phyloP scores from a whole-genome alignment of 2,113 vertebrate genomes.

The Sakesphorus luctuosus region DNA sequence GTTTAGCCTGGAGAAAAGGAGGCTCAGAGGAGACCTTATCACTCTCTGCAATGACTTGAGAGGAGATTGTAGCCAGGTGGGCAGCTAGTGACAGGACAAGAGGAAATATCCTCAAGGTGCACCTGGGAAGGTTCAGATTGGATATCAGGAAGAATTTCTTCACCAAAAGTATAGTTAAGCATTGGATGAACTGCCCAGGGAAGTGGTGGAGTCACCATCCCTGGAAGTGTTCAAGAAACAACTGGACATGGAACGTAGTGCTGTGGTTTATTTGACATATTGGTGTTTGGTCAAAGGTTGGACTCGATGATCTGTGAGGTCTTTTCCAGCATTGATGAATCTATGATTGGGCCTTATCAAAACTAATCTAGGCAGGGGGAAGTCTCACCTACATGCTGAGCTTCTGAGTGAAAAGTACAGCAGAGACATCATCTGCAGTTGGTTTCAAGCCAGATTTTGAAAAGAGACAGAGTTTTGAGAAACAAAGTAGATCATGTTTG shows the following conservation, averaged over 20 bases:
- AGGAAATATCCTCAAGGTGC: background rate
- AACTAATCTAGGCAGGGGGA: background rate
- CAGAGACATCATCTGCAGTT: background rate
- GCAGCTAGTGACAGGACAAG: background rate
- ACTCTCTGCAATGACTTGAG: background rate
- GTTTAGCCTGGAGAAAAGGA: background rate
- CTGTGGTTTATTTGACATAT: background rate
- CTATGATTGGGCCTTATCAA: background rate
- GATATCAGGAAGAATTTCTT: background rate
- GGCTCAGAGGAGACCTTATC: background rate
- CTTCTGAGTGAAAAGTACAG: background rate
- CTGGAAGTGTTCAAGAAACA: background rate
- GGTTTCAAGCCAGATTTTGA: background rate
- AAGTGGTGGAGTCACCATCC: too few species aligned
- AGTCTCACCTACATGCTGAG: rapidly evolving
- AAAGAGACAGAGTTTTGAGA: background rate
- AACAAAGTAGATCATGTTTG: background rate
- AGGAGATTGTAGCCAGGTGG: too few species aligned
- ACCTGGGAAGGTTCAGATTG: background rate
- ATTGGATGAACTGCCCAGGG: background rate
- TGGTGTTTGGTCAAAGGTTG: background rate
- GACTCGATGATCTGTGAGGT: background rate
- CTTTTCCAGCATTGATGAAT: background rate
- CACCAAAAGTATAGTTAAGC: background rate
- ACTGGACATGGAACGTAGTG: background rate